Evolutionary conservation across 2,888 invertebrate species (phyloP), one percentile per base, ranked within the genome.

Genomic region (Euclidia mi): DNA sequence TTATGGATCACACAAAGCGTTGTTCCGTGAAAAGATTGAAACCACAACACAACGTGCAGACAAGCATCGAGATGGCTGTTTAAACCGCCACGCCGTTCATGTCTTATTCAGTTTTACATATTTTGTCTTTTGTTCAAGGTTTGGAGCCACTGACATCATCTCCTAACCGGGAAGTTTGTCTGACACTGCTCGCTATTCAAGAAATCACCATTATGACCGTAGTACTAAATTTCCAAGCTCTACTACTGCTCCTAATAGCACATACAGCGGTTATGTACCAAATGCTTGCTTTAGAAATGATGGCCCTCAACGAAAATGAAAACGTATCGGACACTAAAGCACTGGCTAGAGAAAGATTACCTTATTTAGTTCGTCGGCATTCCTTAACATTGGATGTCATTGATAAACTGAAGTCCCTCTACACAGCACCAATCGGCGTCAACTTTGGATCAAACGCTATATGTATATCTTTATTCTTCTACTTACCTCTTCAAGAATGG

Each of bases 361-460:
- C 83, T 0, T 40, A 17, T 2, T 29, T 92, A 2, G 79, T 90
- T 1, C 31, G 57, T 1, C 86, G 91, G 1, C 92, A 93, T 50
- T 53, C 68, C 1, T 46, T 85, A 12, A 80, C 76, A 0, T 65
- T 93, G n/a, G 70, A 75, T 1, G 78, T 84, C 0, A 77, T 85
- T 3, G 64, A 79, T 0, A 82, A 83, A 14, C 52, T 92, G 0
- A 88, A 89, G 50, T 45, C 63, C 2, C 68, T 94, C 1, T 93
- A 90, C 55, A 91, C 89, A 40, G 65, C 85, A 10, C 85, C 92
- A 3, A 73, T 92, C 1, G 94, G 94, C 3, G 81, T 93, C 0
- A 89, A 92, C 46, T 93, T 92, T 44, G 87, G 82, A 0, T 76
- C 84, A 0, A 91, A 91, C 43, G 90, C 89, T 9, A 66, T 91